phyloP scores from a whole-genome alignment of 2,888 invertebrate genomes.

The Andrena camellia region DNA sequence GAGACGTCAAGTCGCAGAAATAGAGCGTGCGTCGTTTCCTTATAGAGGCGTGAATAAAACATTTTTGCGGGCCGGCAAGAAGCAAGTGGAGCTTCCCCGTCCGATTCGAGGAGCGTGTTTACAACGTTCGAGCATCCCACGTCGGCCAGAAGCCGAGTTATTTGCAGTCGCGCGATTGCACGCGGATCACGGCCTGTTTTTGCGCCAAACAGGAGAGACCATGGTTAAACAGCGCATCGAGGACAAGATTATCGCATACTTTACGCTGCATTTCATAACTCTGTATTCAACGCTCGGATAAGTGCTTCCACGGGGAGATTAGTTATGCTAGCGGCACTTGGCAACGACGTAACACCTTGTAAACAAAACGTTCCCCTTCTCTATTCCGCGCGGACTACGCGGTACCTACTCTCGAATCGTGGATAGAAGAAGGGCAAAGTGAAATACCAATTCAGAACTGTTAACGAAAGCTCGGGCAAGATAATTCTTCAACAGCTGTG shows the following conservation, averaged over 20 bases:
- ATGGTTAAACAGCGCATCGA: constrained; percentile 41
- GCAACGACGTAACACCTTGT: neutral
- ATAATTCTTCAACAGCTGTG: too few relatives aligned
- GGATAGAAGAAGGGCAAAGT: too few relatives aligned
- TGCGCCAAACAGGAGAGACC: constrained; percentile 60
- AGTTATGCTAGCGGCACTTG: neutral
- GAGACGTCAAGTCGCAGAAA: neutral
- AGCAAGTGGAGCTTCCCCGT: constrained; percentile 37
- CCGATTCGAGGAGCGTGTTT: constrained; percentile 66
- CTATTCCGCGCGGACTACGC: too few relatives aligned
- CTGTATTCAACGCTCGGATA: neutral
- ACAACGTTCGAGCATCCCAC: constrained; percentile 58
- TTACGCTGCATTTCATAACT: constrained; percentile 29
- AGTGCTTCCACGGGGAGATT: neutral
- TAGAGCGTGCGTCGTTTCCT: neutral
- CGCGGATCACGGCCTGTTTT: constrained; percentile 70
- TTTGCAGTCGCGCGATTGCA: constrained; percentile 72
- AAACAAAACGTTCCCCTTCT: neutral
- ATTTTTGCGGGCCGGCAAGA: constrained; percentile 34
- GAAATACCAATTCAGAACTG: too few relatives aligned
- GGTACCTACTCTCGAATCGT: too few relatives aligned
- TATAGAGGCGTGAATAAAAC: neutral
- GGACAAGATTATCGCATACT: constrained; percentile 51
- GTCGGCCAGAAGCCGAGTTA: constrained; percentile 68
- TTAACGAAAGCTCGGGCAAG: too few relatives aligned